Conservation (phyloP, 2,113 vertebrate species). For the Tetrao urogallus region DNA sequence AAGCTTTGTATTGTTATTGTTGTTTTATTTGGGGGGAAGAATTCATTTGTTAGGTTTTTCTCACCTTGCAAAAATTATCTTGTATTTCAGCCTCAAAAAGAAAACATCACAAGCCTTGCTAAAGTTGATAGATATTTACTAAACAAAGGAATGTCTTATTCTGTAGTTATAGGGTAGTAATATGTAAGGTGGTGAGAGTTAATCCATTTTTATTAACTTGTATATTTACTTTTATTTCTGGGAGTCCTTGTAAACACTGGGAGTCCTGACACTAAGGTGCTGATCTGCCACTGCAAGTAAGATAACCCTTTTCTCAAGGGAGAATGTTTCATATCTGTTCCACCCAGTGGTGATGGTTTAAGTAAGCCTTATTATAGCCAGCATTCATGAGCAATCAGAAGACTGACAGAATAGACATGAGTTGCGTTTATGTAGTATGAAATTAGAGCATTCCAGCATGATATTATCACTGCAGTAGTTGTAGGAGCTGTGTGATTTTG, state of each 20-base stretch:
- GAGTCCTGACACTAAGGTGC: not conserved
- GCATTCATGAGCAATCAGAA: not conserved
- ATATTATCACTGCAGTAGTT: not conserved
- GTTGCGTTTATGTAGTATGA: fast-evolving
- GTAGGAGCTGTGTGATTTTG: not conserved
- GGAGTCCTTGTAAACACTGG: not conserved
- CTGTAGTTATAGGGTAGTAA: not conserved
- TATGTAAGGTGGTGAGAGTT: not conserved
- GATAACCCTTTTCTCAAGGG: not conserved
- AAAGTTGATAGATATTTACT: not conserved
- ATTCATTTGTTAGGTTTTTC: not conserved
- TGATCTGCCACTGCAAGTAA: not conserved
- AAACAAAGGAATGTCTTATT: not conserved
- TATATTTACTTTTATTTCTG: not conserved
- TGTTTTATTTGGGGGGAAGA: not conserved
- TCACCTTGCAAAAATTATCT: not conserved
- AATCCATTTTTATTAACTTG: not conserved
- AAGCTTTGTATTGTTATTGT: not conserved
- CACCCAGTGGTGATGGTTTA: not conserved
- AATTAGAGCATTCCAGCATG: not conserved
- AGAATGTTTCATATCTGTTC: not conserved
- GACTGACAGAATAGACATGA: fast-evolving
- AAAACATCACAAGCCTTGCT: not conserved
- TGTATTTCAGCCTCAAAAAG: not conserved
- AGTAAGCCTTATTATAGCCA: not conserved